These are phyloP conservation scores for Ciconia boyciana DNA, from an alignment of 2,113 vertebrate genomes.

Conservation along the genomic window DNA sequence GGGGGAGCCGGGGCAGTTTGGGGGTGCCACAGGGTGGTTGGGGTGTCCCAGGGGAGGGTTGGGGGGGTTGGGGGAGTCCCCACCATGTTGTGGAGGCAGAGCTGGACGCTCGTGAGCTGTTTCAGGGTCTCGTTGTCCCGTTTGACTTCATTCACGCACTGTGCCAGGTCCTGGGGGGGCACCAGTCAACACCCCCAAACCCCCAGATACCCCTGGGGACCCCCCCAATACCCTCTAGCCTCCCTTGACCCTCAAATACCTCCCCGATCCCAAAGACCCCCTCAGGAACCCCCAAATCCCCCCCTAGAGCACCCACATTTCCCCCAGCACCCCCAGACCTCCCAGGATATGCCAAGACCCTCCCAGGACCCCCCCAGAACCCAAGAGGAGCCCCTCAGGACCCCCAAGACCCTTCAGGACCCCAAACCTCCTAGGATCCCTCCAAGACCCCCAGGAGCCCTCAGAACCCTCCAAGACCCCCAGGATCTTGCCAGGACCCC, in stretches of 20 bases:
- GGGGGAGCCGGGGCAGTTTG: not conserved
- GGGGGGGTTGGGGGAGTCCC: not conserved
- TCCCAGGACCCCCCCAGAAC: no score
- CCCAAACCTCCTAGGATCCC: no score
- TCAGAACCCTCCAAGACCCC: no score
- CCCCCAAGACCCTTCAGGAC: no score
- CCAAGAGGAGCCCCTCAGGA: no score
- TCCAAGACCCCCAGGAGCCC: no score
- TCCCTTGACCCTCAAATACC: no score
- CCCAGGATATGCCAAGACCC: no score
- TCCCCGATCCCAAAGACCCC: not conserved
- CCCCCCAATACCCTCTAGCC: not conserved
- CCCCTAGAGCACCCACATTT: not conserved
- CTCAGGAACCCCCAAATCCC: not conserved
- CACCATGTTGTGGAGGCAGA: constrained; percentile 87
- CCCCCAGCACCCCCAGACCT: not conserved
- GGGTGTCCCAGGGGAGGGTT: not conserved
- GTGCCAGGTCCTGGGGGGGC: constrained; percentile 82
- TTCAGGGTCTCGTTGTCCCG: constrained; percentile 88
- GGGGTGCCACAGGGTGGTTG: not conserved
- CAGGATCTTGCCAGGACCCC: no score
- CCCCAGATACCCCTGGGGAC: not conserved
- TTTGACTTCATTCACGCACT: constrained; percentile 91
- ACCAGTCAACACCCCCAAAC: not conserved
- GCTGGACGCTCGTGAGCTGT: constrained; percentile 89